phyloP scores from a whole-genome alignment of 2,888 invertebrate genomes.

The Parnassius smintheus region DNA sequence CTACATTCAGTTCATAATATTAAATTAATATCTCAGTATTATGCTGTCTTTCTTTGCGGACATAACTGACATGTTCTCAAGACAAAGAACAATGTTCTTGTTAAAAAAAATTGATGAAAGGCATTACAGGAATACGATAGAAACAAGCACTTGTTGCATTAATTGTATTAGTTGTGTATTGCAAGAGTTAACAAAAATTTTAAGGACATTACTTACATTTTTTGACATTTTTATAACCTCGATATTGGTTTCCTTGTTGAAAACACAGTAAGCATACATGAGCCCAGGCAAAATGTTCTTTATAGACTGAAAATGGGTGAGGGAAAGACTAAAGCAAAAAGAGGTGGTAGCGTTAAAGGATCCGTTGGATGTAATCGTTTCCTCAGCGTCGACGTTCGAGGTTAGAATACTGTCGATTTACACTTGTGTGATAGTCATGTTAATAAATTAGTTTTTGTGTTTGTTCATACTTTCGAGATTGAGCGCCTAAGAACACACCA shows the following conservation, averaged over 20 bases:
- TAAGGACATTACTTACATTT: not conserved
- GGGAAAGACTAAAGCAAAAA: not conserved
- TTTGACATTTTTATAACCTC: constrained; percentile 19
- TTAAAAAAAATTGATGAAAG: no score
- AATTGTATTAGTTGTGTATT: no score
- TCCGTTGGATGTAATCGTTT: constrained; percentile 25
- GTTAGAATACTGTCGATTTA: constrained; percentile 52
- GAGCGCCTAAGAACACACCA: constrained; percentile 19
- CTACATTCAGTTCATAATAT: no score
- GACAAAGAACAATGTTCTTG: no score
- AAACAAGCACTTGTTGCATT: no score
- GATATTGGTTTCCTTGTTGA: not conserved
- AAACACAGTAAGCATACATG: not conserved
- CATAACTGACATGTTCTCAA: no score
- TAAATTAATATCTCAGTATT: no score
- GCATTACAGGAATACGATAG: no score
- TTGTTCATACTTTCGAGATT: not conserved
- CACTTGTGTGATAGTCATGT: constrained; percentile 27
- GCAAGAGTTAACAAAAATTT: no score
- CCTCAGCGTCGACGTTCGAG: constrained; percentile 39
- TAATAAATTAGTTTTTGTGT: constrained; percentile 8
- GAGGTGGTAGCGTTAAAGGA: not conserved
- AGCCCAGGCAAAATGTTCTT: not conserved
- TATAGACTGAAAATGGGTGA: not conserved
- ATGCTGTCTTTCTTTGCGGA: no score